phyloP scores from a whole-genome alignment of 2,113 vertebrate species.

The Arizona elegans region DNA sequence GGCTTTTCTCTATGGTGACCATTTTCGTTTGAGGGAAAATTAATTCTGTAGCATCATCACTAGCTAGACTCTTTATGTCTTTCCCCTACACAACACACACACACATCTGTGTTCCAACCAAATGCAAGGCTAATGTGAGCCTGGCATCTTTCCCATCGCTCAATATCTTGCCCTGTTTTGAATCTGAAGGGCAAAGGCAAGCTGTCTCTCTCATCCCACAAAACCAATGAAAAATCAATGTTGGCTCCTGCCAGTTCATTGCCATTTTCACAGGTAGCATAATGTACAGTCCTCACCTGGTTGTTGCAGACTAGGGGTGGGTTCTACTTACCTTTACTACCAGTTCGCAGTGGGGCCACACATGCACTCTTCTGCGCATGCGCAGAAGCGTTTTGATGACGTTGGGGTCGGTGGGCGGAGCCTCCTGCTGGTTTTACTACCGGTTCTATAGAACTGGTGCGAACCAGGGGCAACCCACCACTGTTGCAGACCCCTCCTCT shows the following conservation, averaged over 20 bases:
- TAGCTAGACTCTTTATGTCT: conserved; percentile 50
- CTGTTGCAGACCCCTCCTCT: not conserved
- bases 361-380: too few species aligned
- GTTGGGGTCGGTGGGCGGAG: too few species aligned
- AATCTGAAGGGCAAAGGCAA: not conserved
- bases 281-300: not conserved
- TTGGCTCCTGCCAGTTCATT: not conserved
- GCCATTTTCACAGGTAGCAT: not conserved
- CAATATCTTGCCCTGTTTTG: conserved; percentile 27
- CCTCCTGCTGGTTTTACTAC: too few species aligned
- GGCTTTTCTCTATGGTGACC: conserved; percentile 45
- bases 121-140: conserved; percentile 52
- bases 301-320: not conserved
- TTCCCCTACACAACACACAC: not conserved
- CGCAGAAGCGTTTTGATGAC: too few species aligned
- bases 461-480: too few species aligned
- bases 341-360: too few species aligned
- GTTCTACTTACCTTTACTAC: too few species aligned
- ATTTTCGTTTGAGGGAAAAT: conserved; percentile 55
- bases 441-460: too few species aligned
- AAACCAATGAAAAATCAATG: conserved; percentile 2
- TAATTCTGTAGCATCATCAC: conserved; percentile 65
- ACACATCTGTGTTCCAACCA: conserved; percentile 57
- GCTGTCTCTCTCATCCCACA: not conserved
- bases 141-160: conserved; percentile 55